Base-by-base conservation (phyloP, 2,888 invertebrate species). In the Stegana nigrithorax region DNA sequence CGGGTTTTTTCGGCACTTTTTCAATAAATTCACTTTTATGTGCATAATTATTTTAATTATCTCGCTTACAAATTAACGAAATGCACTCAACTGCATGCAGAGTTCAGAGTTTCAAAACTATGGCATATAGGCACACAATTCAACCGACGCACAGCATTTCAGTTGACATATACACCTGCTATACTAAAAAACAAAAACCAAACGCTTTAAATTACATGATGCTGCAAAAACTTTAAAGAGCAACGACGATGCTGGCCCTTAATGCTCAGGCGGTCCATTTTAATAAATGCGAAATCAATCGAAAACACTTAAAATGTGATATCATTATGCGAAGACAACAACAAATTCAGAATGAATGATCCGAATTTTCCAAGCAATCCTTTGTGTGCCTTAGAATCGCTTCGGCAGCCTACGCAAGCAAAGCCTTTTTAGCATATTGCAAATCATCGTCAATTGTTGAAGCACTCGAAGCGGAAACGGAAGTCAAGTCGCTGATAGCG, bases 401-500 rank as follows among this genome's bases (percentile, higher is more conserved):
- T 39, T 39, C 14, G 5, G 5, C 10, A 32, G 32, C 32, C 32
- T 32, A n/a, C 32, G 6, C 32, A 32, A 32, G 14, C 39, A 14
- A 14, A 14, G n/a, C 32, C n/a, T 39, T 39, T n/a, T 39, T 39
- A 10, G 4, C 1, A 4, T 39, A n/a, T n/a, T 42, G 59, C 47
- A 68, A 58, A 59, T 51, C 57, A 36, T 59, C 42, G 47, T 60
- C 29, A 61, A 45, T 58, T 58, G 27, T 45, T 23, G 39, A 63
- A 27, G 29, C 19, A 64, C 39, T 64, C 51, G 55, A 47, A 56
- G 4, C 50, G 62, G 47, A 44, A 58, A 57, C 58, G 44, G 23
- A 45, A 23, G 19, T 44, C 25, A 14, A 23, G 68, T 66, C 63
- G 66, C 65, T 70, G 75, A 73, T 75, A 78, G 79, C 80, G 72